Evolutionary conservation across 2,797 vertebrate species (phyloP), one percentile per base, ranked within the genome.

Genomic region (Serranus cabrilla): DNA sequence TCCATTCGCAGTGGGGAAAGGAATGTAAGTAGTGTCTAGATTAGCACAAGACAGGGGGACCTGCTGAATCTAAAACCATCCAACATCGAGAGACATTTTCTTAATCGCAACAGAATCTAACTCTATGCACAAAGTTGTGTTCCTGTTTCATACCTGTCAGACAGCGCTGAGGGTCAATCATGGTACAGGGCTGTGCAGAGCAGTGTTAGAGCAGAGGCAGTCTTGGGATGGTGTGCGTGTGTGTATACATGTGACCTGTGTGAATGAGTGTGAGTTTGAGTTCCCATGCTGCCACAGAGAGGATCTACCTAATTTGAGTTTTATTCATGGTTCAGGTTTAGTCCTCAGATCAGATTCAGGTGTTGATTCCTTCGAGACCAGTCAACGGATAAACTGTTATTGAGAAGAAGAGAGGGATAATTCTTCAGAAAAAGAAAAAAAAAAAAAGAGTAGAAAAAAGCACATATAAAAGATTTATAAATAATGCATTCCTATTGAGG

Each of bases 61-160:
- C 88, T 80, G 89, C 80, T 63, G 81, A 87, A 88, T 84, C 73
- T 68, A 34, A 81, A 84, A 85, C 56, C 75, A 83, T 68, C 82
- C 63, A 63, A 87, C 79, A 77, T 61, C 11, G 67, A 90, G 85
- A 90, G 85, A 88, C 87, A 40, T 89, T 90, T 81, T 90, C 82
- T 61, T 88, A 84, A 83, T 82, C 54, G 80, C 73, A 84, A 92
- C 89, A 90, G 87, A 92, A 90, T 91, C 87, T 84, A 91, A 94
- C 89, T 95, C 95, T 96, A 96, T 96, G 95, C 95, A 96, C 95
- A 95, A 94, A 89, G 89, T 86, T 91, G 83, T 79, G 84, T 93
- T 91, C 87, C 81, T 92, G 88, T 90, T 92, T 92, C 87, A 80
- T 73, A 85, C 84, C 86, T 89, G 88, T 89, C 77, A 81, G 82